These are phyloP conservation scores for Drosophila obscura DNA, from an alignment of 1,140 invertebrate genomes.

Conservation along the genomic window DNA sequence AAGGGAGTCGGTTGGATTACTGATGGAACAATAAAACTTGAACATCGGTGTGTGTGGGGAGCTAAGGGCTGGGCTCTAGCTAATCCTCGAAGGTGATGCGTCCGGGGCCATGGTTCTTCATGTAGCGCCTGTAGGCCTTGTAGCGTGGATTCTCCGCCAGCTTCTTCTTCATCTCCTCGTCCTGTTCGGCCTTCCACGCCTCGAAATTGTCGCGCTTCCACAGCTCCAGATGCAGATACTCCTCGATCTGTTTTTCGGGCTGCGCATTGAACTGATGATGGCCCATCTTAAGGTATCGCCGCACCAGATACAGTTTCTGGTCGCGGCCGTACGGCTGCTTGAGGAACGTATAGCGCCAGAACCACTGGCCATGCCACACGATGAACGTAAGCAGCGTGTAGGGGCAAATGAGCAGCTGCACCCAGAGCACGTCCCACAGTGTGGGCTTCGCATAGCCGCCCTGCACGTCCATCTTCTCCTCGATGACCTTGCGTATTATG, in stretches of 20 bases:
- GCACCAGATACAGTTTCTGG: slow-evolving; percentile 93
- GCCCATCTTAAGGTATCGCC: slow-evolving; percentile 90
- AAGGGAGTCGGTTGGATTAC: slow-evolving; percentile 28
- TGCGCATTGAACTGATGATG: slow-evolving; percentile 88
- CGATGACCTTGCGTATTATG: slow-evolving; percentile 91
- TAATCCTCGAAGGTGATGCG: slow-evolving; percentile 91
- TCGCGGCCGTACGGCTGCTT: slow-evolving; percentile 91
- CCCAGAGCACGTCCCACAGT: slow-evolving; percentile 90
- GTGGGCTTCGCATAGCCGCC: slow-evolving; percentile 94
- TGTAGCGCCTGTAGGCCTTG: slow-evolving; percentile 91
- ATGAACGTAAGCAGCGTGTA: slow-evolving; percentile 89
- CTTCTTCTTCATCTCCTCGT: slow-evolving; percentile 92
- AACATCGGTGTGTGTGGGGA: slow-evolving; percentile 28
- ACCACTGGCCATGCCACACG: slow-evolving; percentile 91
- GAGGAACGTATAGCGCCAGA: slow-evolving; percentile 91
- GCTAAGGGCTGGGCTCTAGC: background rate
- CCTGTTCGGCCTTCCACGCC: slow-evolving; percentile 91
- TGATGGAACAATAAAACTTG: slow-evolving; percentile 72
- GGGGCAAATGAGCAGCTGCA: slow-evolving; percentile 91
- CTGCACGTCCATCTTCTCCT: slow-evolving; percentile 95
- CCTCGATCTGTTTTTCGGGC: slow-evolving; percentile 89
- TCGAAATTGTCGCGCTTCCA: slow-evolving; percentile 93
- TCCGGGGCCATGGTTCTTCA: slow-evolving; percentile 91
- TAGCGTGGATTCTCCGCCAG: slow-evolving; percentile 91
- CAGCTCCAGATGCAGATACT: slow-evolving; percentile 90